Percentiles rank a stretch among this genome's conserved stretches.
Conservation (phyloP, 2,888 invertebrate genomes). For the Saturnia japonica region DNA sequence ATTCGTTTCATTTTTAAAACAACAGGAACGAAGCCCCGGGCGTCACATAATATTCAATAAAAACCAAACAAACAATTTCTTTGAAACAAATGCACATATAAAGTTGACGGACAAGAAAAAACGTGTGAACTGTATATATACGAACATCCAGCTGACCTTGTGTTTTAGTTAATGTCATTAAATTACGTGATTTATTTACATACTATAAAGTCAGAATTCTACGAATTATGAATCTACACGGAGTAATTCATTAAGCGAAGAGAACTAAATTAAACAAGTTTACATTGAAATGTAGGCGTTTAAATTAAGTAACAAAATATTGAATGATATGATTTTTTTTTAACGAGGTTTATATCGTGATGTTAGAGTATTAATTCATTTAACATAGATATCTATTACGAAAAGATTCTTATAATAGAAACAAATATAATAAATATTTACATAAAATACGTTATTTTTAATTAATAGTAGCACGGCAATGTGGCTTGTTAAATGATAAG, state of each 20-base stretch:
- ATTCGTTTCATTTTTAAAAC: too few species aligned
- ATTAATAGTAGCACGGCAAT: too few species aligned
- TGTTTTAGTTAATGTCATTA: conserved; percentile 24
- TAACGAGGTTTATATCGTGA: not conserved
- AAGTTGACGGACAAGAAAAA: conserved; percentile 23
- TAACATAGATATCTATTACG: too few species aligned
- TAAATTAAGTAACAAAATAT: not conserved
- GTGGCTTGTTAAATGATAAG: too few species aligned
- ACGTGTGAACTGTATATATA: conserved; percentile 51
- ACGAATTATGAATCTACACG: conserved; percentile 1
- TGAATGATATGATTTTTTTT: not conserved
- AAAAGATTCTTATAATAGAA: too few species aligned
- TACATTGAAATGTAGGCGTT: not conserved
- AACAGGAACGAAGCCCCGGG: too few species aligned
- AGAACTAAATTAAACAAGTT: not conserved
- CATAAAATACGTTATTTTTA: too few species aligned
- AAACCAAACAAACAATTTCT: not conserved
- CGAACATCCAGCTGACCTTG: conserved; percentile 26
- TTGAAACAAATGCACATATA: conserved; percentile 8
- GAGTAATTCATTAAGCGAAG: not conserved
- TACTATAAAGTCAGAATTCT: conserved; percentile 27
- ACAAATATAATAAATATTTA: too few species aligned
- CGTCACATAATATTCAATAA: not conserved
- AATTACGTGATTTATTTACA: conserved; percentile 38
- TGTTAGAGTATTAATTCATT: too few species aligned